Conservation (phyloP, 2,888 invertebrate genomes). For the Thereva unica region DNA sequence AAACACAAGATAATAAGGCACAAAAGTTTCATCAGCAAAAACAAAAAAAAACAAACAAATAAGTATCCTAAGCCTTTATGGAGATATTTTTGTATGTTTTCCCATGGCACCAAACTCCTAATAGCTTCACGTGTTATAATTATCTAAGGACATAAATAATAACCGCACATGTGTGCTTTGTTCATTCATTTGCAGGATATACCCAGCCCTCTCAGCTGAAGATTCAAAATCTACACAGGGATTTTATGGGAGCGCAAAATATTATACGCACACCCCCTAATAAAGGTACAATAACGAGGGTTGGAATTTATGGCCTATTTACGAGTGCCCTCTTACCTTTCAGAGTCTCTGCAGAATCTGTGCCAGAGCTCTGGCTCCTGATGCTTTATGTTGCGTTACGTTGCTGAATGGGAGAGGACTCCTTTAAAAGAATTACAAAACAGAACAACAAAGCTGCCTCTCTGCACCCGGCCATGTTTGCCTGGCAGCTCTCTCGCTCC, state of each 20-base stretch:
- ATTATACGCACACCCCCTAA: slow-evolving; percentile 17
- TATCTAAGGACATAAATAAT: slow-evolving; percentile 38
- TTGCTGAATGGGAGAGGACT: slow-evolving; percentile 11
- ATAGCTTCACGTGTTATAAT: slow-evolving; percentile 42
- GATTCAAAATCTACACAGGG: slow-evolving; percentile 3
- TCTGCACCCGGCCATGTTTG: not conserved
- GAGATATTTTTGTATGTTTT: not conserved
- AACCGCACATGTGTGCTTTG: slow-evolving; percentile 36
- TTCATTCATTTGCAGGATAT: slow-evolving; percentile 28
- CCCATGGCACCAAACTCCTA: slow-evolving; percentile 25
- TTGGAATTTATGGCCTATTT: slow-evolving; percentile 33
- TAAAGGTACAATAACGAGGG: slow-evolving; percentile 30
- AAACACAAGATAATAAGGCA: too few species aligned
- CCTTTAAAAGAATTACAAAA: not conserved
- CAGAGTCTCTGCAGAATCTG: slow-evolving; percentile 21
- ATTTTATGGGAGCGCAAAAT: slow-evolving; percentile 4
- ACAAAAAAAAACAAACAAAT: too few species aligned
- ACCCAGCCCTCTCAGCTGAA: not conserved
- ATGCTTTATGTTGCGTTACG: slow-evolving; percentile 22
- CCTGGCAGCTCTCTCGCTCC: not conserved
- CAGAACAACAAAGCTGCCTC: not conserved
- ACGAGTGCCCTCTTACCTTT: slow-evolving; percentile 30
- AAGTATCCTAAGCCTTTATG: too few species aligned
- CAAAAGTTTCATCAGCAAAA: too few species aligned
- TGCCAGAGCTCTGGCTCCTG: not conserved